Evolutionary conservation across 2,888 invertebrate species (phyloP).

Genomic region (Rhamnusium bicolor): DNA sequence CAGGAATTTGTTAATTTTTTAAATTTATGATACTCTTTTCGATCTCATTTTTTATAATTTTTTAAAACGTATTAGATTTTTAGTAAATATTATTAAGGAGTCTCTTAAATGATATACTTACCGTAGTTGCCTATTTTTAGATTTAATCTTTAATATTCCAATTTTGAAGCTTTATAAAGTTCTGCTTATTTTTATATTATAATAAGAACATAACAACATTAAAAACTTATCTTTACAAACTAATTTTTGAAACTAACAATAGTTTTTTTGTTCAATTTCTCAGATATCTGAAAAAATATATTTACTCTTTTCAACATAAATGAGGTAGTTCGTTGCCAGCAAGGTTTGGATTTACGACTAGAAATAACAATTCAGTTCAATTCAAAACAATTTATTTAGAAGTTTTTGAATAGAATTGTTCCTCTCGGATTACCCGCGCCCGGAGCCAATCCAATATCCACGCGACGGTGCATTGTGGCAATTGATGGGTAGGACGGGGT

Average conservation of each 20-base stretch:
- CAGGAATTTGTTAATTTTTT: constrained; percentile 24
- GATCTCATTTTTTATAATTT: constrained; percentile 32
- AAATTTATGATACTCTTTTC: constrained; percentile 19
- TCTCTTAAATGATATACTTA: constrained; percentile 55
- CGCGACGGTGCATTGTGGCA: too few relatives aligned
- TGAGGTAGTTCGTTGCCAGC: too few relatives aligned
- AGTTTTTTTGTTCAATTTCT: too few relatives aligned
- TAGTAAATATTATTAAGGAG: not conserved
- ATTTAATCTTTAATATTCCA: constrained; percentile 39
- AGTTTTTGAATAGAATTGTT: too few relatives aligned
- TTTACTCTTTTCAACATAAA: too few relatives aligned
- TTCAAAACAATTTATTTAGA: too few relatives aligned
- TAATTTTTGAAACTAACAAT: not conserved
- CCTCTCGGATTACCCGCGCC: too few relatives aligned
- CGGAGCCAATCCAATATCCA: too few relatives aligned
- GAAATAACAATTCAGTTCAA: too few relatives aligned
- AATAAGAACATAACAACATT: constrained; percentile 39
- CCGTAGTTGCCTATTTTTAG: constrained; percentile 63
- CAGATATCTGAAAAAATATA: too few relatives aligned
- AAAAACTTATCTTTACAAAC: not conserved
- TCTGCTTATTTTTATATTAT: constrained; percentile 40
- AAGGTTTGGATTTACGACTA: too few relatives aligned
- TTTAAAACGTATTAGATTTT: constrained; percentile 10
- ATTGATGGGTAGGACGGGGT: too few relatives aligned
- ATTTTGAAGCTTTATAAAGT: constrained; percentile 40